Evolutionary conservation across 2,888 invertebrate genomes (phyloP).

Genomic region (Idaea aversata): DNA sequence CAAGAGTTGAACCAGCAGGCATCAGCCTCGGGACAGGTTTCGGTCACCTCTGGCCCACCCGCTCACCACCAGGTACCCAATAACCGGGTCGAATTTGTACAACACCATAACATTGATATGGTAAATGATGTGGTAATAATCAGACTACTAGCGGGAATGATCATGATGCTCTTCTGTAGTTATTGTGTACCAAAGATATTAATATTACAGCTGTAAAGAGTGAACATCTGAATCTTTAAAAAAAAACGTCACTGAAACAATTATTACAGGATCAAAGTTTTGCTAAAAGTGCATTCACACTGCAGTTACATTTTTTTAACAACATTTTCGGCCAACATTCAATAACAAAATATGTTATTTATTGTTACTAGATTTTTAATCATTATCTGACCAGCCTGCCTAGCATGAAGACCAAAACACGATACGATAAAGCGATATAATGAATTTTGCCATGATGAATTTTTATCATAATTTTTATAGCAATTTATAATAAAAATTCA

Average conservation of each 20-base stretch:
- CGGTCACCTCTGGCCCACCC: conserved; percentile 56
- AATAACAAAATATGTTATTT: too few species aligned
- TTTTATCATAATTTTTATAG: too few species aligned
- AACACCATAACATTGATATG: conserved; percentile 80
- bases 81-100: conserved; percentile 78
- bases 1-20: conserved; percentile 66
- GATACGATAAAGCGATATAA: too few species aligned
- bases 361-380: too few species aligned
- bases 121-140: conserved; percentile 74
- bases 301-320: too few species aligned
- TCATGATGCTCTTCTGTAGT: conserved; percentile 54
- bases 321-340: too few species aligned
- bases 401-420: too few species aligned
- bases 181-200: neutral
- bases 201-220: neutral
- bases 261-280: too few species aligned
- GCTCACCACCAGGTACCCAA: conserved; percentile 78
- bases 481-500: too few species aligned
- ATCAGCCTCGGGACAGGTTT: conserved; percentile 54
- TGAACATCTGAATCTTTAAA: neutral
- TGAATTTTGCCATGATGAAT: too few species aligned
- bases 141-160: conserved; percentile 68
- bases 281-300: too few species aligned
- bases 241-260: neutral
- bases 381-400: too few species aligned